Evolutionary conservation across 2,113 vertebrate species (phyloP).

Genomic region (Cheilinus undulatus): DNA sequence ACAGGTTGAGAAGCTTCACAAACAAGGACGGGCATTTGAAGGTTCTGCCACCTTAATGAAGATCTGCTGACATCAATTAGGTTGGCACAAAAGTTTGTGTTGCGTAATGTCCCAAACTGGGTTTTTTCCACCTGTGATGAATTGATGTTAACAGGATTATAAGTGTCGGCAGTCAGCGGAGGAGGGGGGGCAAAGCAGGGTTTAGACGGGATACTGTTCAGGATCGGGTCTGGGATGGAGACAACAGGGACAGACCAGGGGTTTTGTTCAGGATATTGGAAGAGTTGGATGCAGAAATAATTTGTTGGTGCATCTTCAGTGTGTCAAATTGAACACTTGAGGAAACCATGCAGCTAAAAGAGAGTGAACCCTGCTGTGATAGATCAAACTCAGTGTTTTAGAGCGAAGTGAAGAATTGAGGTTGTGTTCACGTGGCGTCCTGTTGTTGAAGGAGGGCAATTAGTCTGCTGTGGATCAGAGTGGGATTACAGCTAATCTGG

Average conservation of each 20-base stretch:
- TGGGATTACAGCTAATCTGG: constrained; percentile 75
- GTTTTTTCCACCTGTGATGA: constrained; percentile 7
- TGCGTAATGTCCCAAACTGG: not conserved
- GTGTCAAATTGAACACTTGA: no score
- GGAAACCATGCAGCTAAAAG: no score
- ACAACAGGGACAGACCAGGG: constrained; percentile 6
- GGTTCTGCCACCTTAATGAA: not conserved
- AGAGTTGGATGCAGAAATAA: no score
- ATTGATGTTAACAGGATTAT: constrained; percentile 41
- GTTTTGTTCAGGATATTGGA: not conserved
- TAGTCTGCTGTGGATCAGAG: constrained; percentile 41
- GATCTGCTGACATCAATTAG: constrained; percentile 11
- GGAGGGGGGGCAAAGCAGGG: not conserved
- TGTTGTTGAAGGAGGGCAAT: constrained; percentile 54
- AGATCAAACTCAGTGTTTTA: not conserved
- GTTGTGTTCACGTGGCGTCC: constrained; percentile 3
- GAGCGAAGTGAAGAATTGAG: constrained; percentile 16
- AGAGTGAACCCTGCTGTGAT: no score
- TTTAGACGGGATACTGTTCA: not conserved
- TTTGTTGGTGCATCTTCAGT: not conserved
- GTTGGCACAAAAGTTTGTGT: constrained; percentile 6
- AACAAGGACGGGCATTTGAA: no score
- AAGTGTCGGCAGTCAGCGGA: constrained; percentile 14
- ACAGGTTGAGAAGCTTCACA: not conserved
- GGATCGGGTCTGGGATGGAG: constrained; percentile 7